Percentiles rank a stretch among this genome's conserved stretches.
Conservation (phyloP, 2,888 invertebrate species). For the Noctua comes region DNA sequence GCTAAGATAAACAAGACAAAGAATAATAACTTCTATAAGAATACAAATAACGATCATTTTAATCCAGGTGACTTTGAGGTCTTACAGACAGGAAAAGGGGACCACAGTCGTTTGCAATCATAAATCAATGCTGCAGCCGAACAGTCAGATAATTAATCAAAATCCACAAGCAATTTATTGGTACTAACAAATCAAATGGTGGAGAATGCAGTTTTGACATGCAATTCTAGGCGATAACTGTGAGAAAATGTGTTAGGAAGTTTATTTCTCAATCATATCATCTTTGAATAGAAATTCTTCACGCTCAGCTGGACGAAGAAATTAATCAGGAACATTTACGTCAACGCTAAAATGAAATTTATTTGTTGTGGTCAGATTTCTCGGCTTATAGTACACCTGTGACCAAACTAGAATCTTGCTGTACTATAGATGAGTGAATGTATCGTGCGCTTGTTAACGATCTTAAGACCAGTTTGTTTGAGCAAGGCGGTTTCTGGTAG, state of each 20-base stretch:
- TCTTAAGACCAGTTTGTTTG: slow-evolving; percentile 50
- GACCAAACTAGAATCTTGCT: slow-evolving; percentile 43
- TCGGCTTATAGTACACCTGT: slow-evolving; percentile 46
- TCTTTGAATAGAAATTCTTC: slow-evolving; percentile 47
- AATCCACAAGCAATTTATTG: slow-evolving; percentile 64
- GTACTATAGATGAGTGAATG: slow-evolving; percentile 50
- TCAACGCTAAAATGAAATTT: slow-evolving; percentile 22
- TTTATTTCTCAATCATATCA: slow-evolving; percentile 51
- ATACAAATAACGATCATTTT: slow-evolving; percentile 42
- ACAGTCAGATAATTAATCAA: slow-evolving; percentile 65
- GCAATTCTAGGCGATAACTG: slow-evolving; percentile 56
- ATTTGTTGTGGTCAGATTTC: slow-evolving; percentile 33
- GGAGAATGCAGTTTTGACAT: slow-evolving; percentile 56
- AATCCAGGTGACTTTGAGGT: slow-evolving; percentile 34
- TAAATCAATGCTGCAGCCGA: slow-evolving; percentile 57
- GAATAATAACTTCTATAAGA: slow-evolving; percentile 17
- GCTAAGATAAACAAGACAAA: neutral
- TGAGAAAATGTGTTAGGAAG: slow-evolving; percentile 52
- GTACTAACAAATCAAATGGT: slow-evolving; percentile 59
- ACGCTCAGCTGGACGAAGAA: slow-evolving; percentile 28
- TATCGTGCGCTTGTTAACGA: slow-evolving; percentile 55
- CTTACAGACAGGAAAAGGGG: slow-evolving; percentile 42
- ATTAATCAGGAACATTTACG: slow-evolving; percentile 29
- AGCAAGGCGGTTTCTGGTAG: slow-evolving; percentile 47
- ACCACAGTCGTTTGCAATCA: slow-evolving; percentile 47